A percentile compares a stretch with the other conserved stretches of the same genome.
These are phyloP conservation scores for Neocrepidodera transversa DNA, from an alignment of 2,888 invertebrate genomes.

Conservation along the genomic window DNA sequence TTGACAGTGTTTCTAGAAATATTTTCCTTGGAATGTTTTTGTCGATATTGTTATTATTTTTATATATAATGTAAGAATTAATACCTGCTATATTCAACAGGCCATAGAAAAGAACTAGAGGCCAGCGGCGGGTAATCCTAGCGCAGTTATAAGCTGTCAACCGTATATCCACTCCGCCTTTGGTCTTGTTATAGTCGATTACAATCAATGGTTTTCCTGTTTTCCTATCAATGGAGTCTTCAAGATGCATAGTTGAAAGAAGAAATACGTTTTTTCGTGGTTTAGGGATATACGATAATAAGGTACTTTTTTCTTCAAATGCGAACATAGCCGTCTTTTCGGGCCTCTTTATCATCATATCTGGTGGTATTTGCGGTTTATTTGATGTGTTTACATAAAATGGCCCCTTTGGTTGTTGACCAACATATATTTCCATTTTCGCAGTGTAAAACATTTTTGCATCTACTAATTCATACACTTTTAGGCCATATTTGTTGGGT, in stretches of 20 bases:
- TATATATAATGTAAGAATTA: conserved; percentile 12
- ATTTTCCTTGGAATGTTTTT: conserved; percentile 4
- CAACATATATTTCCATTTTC: conserved; percentile 3
- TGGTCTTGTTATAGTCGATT: conserved; percentile 4
- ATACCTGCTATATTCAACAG: conserved; percentile 2
- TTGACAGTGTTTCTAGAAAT: conserved; percentile 9
- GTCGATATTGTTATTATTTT: conserved; percentile 3
- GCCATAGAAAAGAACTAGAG: conserved; percentile 3
- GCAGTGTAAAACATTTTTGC: conserved; percentile 15
- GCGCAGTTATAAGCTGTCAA: conserved; percentile 10
- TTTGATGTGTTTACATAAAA: conserved; percentile 10
- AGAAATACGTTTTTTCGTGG: conserved; percentile 8
- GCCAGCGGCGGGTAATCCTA: conserved; percentile 10
- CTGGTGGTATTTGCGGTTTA: conserved; percentile 9
- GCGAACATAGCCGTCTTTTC: conserved; percentile 6
- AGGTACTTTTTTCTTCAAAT: conserved; percentile 9
- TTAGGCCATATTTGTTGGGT: conserved; percentile 17
- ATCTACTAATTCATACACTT: conserved; percentile 20
- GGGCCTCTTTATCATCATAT: conserved; percentile 9
- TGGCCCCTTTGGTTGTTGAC: conserved; percentile 7
- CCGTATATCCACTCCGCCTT: conserved; percentile 10
- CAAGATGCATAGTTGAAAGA: conserved; percentile 2
- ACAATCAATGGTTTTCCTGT: conserved; percentile 1
- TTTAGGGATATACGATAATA: conserved; percentile 4
- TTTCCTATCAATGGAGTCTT: conserved; percentile 3